Base-by-base conservation (phyloP, 2,888 invertebrate species). In the Plusia festucae region DNA sequence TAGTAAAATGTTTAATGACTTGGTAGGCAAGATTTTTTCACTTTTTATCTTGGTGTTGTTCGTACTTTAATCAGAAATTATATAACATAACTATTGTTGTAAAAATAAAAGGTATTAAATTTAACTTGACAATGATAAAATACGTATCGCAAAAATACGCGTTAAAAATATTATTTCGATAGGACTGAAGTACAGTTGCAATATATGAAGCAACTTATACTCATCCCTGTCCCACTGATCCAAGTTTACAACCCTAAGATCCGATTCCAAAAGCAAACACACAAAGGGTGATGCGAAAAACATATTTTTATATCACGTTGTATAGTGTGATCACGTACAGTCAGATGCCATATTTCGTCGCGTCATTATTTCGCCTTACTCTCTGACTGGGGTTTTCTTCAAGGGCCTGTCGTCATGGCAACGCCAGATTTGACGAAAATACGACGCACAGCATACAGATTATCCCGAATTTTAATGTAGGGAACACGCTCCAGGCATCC, bases 351-450 rank as follows among this genome's bases (percentile, higher is more conserved):
- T 91, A 89, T 92, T 90, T 91, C 88, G 84, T 85, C 82, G 81
- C 85, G 88, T 93, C 93, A 93, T 93, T 94, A 93, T 92, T 91
- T 90, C 84, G 85, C 82, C 86, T 88, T 87, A 83, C 85, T 87
- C 88, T 86, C 86, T 89, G 90, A 90, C 88, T 82, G 85, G 90
- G 87, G 88, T 83, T 85, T 81, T 78, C 78, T 83, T 87, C 85
- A 84, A 90, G 90, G 91, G 88, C 85, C 82, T 82, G 93, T 90
- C 78, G 87, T 67, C 85, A 92, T 90, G 81, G 86, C 85, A 89
- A 93, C 92, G 76, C 84, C 85, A 83, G 92, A 91, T 93, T 91
- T 89, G 82, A 77, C 85, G 89, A 90, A 89, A 91, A 92, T 89
- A 84, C 89, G 88, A 85, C 87, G 85, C 84, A 86, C 84, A 86